phyloP scores from a whole-genome alignment of 2,888 invertebrate species.

The Crepidodera aurea region DNA sequence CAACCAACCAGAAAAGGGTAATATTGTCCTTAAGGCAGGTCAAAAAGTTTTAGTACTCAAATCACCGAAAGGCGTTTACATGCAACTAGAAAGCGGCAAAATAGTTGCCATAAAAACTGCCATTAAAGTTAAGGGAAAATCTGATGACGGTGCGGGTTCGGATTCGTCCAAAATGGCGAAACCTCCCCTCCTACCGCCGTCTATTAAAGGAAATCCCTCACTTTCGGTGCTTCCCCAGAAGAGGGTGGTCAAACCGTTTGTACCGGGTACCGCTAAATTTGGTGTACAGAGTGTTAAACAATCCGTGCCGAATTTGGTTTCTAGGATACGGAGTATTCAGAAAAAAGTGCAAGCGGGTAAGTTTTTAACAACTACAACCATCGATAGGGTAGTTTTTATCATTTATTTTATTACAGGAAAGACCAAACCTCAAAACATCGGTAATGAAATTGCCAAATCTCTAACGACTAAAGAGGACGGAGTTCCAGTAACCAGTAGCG shows the following conservation, averaged over 20 bases:
- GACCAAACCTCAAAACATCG: conserved; percentile 51
- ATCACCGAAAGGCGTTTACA: conserved; percentile 95
- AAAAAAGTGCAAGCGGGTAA: conserved; percentile 49
- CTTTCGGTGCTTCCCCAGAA: conserved; percentile 67
- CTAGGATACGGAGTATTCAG: conserved; percentile 53
- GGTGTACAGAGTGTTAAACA: conserved; percentile 57
- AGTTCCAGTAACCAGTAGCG: conserved; percentile 47
- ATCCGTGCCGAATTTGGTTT: conserved; percentile 57
- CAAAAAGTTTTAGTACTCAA: conserved; percentile 94
- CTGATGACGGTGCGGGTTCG: conserved; percentile 7
- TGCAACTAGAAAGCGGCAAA: conserved; percentile 93
- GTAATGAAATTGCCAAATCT: conserved; percentile 50
- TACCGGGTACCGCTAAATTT: conserved; percentile 54
- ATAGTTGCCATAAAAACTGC: conserved; percentile 91
- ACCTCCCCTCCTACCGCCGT: conserved; percentile 49
- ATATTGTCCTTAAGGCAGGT: conserved; percentile 91
- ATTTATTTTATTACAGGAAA: conserved; percentile 14
- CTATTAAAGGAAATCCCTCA: conserved; percentile 68
- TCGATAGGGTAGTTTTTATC: not conserved
- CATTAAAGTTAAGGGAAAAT: conserved; percentile 69
- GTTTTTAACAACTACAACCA: not conserved
- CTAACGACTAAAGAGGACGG: conserved; percentile 41
- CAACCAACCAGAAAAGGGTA: conserved; percentile 87
- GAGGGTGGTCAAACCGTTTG: conserved; percentile 54
- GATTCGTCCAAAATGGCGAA: conserved; percentile 58